Base-by-base conservation (phyloP, 2,797 vertebrate genomes). In the Hypotaenidia okinawae region DNA sequence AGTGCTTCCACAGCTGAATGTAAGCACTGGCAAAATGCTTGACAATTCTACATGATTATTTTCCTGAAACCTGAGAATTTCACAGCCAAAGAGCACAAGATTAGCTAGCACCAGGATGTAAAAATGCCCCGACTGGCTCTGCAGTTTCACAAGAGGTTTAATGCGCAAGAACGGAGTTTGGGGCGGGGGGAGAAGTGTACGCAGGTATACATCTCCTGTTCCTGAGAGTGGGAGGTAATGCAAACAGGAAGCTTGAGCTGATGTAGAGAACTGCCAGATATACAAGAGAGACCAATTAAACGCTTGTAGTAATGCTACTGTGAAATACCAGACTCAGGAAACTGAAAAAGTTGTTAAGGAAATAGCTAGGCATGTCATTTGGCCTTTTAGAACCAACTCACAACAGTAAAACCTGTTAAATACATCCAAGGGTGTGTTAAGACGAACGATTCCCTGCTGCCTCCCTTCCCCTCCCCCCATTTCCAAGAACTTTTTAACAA, bases 321-420 rank as follows among this genome's bases (percentile, higher is more conserved):
- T 59, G 84, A 77, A 96, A 80, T 70, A 43, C 57, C 49, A 92
- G 72, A 66, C 27, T 55, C 43, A 3, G 81, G 76, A 95, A 95
- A 82, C 66, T 80, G 64, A 92, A 93, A 68, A 66, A 72, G 52
- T 30, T 93, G 49, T 93, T 43, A 77, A 93, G 84, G 64, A 95
- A 92, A 95, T 95, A 94, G 28, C 84, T 57, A 77, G 30, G 25
- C 69, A 76, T 57, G 79, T 52, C 28, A 41, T 77, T 55, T 54
- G 58, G 74, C 45, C 41, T 45, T 47, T 76, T 25, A 95, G 78
- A 93, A 72, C 43, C 16, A 73, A 63, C 45, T 92, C 49, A 12
- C 30, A 62, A 61, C 28, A 67, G n/a, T 6, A 55, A 51, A 75
- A 84, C 28, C 28, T 75, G 61, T 69, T 64, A 91, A 70, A 52